Percentiles rank a stretch among this genome's conserved stretches.
phyloP scores from a whole-genome alignment of 1,140 invertebrate genomes.

The Papilio aristodemus region DNA sequence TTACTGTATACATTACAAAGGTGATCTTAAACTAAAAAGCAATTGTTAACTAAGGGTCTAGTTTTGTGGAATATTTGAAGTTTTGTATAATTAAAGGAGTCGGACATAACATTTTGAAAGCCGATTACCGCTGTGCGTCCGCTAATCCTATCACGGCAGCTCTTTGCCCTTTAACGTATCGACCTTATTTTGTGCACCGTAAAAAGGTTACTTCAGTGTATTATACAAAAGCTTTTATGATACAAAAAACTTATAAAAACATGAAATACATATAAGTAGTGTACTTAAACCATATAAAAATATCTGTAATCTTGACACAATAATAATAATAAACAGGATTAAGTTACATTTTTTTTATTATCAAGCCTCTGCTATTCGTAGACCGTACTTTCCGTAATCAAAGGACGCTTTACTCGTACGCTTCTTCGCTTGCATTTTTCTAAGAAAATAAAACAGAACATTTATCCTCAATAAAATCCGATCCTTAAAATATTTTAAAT shows the following conservation, averaged over 20 bases:
- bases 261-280: neutral
- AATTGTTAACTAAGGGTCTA: constrained; percentile 38
- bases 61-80: constrained; percentile 50
- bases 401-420: too few relatives aligned
- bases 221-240: neutral
- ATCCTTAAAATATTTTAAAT: too few relatives aligned
- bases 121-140: constrained; percentile 42
- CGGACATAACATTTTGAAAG: constrained; percentile 50
- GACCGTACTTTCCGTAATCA: too few relatives aligned
- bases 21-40: neutral
- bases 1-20: neutral
- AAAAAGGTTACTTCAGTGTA: constrained; percentile 9
- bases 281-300: too few relatives aligned
- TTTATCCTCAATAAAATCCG: too few relatives aligned
- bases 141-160: constrained; percentile 9
- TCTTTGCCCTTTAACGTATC: constrained; percentile 18
- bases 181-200: neutral
- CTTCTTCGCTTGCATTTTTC: too few relatives aligned
- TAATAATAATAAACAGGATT: too few relatives aligned
- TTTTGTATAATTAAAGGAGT: constrained; percentile 60
- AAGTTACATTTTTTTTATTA: too few relatives aligned
- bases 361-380: too few relatives aligned
- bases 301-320: too few relatives aligned
- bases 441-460: too few relatives aligned
- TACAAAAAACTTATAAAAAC: neutral